Conservation (phyloP, 2,888 invertebrate genomes). For the Ectemnius continuus region DNA sequence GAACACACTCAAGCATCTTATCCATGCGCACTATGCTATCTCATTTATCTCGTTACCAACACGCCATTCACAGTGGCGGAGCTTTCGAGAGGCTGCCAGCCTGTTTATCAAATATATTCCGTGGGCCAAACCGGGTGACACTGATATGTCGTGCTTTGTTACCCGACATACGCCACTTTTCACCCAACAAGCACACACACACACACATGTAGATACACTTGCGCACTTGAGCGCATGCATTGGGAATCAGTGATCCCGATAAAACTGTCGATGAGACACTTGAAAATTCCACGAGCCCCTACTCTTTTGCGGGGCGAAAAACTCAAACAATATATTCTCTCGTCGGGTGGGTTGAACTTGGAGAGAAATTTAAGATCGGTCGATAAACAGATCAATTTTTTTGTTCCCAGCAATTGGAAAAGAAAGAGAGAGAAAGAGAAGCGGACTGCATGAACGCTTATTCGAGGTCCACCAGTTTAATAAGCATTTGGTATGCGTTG, state of each 20-base stretch:
- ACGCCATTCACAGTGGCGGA: not conserved
- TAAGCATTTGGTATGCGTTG: slow-evolving; percentile 6
- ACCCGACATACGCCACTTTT: not conserved
- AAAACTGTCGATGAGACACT: not conserved
- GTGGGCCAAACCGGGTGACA: not conserved
- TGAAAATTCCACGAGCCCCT: not conserved
- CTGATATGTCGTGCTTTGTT: no score
- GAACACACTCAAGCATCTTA: not conserved
- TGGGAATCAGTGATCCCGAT: not conserved
- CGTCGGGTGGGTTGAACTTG: not conserved
- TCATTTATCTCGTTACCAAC: slow-evolving; percentile 16
- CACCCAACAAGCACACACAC: not conserved
- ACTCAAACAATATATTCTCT: not conserved
- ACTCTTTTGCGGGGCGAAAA: not conserved
- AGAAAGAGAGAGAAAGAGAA: not conserved
- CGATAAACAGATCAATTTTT: not conserved
- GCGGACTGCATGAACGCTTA: not conserved
- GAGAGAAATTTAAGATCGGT: not conserved
- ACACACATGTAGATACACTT: no score
- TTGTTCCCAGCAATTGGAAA: not conserved
- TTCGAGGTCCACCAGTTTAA: no score
- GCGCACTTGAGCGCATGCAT: not conserved
- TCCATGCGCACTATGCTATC: slow-evolving; percentile 12
- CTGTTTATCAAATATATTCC: not conserved
- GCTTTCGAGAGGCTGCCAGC: not conserved